A percentile compares a stretch with the other conserved stretches of the same genome.
phyloP scores from a whole-genome alignment of 92 coral and sea anemone genomes.

The Galaxea fascicularis region DNA sequence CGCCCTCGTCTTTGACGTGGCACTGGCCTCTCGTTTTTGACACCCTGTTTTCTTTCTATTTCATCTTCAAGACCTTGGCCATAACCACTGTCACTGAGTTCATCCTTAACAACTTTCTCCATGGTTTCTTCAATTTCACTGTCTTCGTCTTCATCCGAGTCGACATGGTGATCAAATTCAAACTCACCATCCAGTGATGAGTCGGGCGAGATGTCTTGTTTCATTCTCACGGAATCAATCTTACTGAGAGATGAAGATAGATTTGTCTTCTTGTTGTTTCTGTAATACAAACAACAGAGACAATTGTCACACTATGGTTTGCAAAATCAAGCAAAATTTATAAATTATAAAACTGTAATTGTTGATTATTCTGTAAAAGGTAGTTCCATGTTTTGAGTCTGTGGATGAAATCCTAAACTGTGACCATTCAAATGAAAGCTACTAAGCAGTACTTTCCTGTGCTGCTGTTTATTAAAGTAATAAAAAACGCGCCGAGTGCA shows the following conservation, averaged over 20 bases:
- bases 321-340: background rate
- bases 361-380: no score
- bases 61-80: constrained; percentile 89
- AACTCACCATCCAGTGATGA: constrained; percentile 97
- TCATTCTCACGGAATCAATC: constrained; percentile 56
- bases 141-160: constrained; percentile 90
- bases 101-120: constrained; percentile 88
- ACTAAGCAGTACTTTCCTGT: no score
- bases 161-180: constrained; percentile 95
- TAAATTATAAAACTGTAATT: no score
- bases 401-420: no score
- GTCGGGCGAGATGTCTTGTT: constrained; percentile 83
- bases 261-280: constrained; percentile 41
- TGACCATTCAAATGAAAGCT: no score
- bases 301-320: background rate
- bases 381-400: no score
- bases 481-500: no score
- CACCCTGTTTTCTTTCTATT: constrained; percentile 61
- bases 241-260: constrained; percentile 78
- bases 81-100: constrained; percentile 93
- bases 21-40: constrained; percentile 16
- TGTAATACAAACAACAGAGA: background rate
- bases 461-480: no score
- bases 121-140: constrained; percentile 93
- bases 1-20: constrained; percentile 51